A percentile compares a stretch with the other conserved stretches of the same genome.
These are phyloP conservation scores for Leptopterna dolabrata DNA, from an alignment of 2,888 invertebrate genomes.

Conservation along the genomic window DNA sequence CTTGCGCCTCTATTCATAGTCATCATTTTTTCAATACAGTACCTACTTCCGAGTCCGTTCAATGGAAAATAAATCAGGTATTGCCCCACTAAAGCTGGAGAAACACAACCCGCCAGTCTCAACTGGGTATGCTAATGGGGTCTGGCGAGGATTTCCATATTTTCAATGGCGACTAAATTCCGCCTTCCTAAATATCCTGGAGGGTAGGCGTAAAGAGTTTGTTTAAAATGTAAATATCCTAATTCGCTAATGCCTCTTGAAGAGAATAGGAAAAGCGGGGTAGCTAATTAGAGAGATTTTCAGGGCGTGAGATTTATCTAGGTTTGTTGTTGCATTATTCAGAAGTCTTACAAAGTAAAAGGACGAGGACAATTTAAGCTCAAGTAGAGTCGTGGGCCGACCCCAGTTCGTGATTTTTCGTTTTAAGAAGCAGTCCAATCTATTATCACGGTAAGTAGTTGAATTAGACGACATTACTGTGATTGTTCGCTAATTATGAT, in stretches of 20 bases:
- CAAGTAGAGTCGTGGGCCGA: neutral
- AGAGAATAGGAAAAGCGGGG: constrained; percentile 32
- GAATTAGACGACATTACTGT: no score
- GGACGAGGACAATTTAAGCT: constrained; percentile 31
- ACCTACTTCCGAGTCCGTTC: neutral
- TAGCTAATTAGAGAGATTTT: constrained; percentile 48
- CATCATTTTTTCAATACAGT: neutral
- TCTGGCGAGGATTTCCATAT: constrained; percentile 45
- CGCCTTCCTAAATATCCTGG: constrained; percentile 42
- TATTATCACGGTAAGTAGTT: no score
- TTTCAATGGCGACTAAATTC: constrained; percentile 47
- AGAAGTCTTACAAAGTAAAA: constrained; percentile 32
- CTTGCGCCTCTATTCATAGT: neutral
- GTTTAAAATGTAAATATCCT: constrained; percentile 53
- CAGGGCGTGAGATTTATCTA: constrained; percentile 45
- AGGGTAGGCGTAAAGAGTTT: constrained; percentile 50
- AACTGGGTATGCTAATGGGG: constrained; percentile 48
- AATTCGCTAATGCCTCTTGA: constrained; percentile 49
- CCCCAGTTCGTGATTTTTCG: neutral
- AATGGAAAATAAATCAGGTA: constrained; percentile 21
- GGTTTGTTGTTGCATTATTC: constrained; percentile 50
- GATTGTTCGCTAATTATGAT: no score
- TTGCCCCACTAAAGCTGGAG: neutral
- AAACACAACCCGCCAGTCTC: constrained; percentile 4
- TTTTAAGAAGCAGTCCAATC: neutral